A percentile compares a stretch with the other conserved stretches of the same genome.
Conservation (phyloP, 2,888 invertebrate genomes). For the Brassicogethes aeneus region DNA sequence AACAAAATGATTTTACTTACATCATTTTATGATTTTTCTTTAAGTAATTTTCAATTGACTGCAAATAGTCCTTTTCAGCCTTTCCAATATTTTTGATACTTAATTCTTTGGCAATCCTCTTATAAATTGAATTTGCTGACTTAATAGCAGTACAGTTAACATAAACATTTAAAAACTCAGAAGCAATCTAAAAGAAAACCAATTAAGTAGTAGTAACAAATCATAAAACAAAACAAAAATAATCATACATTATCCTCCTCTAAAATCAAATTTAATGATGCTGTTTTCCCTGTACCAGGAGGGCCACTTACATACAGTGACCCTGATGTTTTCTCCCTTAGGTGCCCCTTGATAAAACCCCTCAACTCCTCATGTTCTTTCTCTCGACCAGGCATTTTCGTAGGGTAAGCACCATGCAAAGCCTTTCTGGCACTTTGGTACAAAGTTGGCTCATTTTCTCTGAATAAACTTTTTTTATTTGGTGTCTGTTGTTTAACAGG, state of each 20-base stretch:
- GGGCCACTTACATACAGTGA: constrained; percentile 93
- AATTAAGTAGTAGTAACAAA: too few species aligned
- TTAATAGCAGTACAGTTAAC: constrained; percentile 86
- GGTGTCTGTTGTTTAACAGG: constrained; percentile 4
- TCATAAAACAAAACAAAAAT: not conserved
- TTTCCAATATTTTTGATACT: constrained; percentile 48
- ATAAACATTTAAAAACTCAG: constrained; percentile 54
- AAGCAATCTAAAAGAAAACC: constrained; percentile 39
- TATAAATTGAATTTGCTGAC: constrained; percentile 73
- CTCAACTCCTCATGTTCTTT: constrained; percentile 61
- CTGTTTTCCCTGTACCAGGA: constrained; percentile 96
- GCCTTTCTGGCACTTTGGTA: constrained; percentile 37
- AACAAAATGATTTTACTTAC: too few species aligned
- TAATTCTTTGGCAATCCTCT: constrained; percentile 66
- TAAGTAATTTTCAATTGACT: constrained; percentile 62
- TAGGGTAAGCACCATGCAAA: constrained; percentile 34
- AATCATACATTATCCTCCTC: constrained; percentile 51
- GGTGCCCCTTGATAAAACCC: constrained; percentile 57
- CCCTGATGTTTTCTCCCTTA: constrained; percentile 58
- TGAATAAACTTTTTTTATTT: constrained; percentile 16
- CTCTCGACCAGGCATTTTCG: constrained; percentile 65
- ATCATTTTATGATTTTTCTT: constrained; percentile 60
- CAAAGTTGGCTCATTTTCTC: constrained; percentile 12
- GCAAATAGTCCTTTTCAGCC: constrained; percentile 57
- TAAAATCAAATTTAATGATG: constrained; percentile 69